Conservation (phyloP, 2,888 invertebrate species). For the Cosmopolites sordidus region DNA sequence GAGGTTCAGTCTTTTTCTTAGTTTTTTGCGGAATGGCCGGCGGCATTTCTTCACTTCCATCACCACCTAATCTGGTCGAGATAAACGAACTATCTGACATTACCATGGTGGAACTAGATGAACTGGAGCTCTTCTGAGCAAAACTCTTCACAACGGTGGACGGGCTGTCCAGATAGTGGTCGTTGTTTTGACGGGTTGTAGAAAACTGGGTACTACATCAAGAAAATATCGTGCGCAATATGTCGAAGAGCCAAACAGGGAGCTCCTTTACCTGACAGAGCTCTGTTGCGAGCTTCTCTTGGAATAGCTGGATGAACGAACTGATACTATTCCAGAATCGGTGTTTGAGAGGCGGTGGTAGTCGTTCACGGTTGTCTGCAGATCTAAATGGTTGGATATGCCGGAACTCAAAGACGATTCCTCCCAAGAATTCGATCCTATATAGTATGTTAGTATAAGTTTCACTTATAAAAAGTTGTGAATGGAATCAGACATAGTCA, state of each 20-base stretch:
- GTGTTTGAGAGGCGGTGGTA: slow-evolving; percentile 46
- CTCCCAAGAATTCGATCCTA: slow-evolving; percentile 44
- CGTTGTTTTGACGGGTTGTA: slow-evolving; percentile 18
- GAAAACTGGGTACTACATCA: slow-evolving; percentile 21
- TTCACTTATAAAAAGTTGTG: too few relatives aligned
- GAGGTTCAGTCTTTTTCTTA: slow-evolving; percentile 54
- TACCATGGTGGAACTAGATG: slow-evolving; percentile 32
- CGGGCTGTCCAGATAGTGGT: slow-evolving; percentile 22
- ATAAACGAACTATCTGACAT: slow-evolving; percentile 30
- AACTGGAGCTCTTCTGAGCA: slow-evolving; percentile 29
- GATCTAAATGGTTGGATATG: slow-evolving; percentile 39
- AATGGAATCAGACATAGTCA: too few relatives aligned
- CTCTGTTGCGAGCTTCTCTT: slow-evolving; percentile 61
- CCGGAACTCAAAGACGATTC: slow-evolving; percentile 42
- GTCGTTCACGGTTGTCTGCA: slow-evolving; percentile 36
- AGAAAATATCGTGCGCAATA: background rate
- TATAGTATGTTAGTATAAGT: background rate
- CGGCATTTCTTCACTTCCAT: slow-evolving; percentile 40
- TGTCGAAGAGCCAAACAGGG: background rate
- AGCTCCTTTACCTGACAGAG: slow-evolving; percentile 44
- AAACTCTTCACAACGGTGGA: slow-evolving; percentile 16
- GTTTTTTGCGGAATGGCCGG: slow-evolving; percentile 64
- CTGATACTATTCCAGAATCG: slow-evolving; percentile 60
- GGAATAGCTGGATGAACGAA: slow-evolving; percentile 58
- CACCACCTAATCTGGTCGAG: slow-evolving; percentile 32